A percentile compares a stretch with the other conserved stretches of the same genome.
These are phyloP conservation scores for Xylocopa sonorina DNA, from an alignment of 1,140 invertebrate species.

Conservation along the genomic window DNA sequence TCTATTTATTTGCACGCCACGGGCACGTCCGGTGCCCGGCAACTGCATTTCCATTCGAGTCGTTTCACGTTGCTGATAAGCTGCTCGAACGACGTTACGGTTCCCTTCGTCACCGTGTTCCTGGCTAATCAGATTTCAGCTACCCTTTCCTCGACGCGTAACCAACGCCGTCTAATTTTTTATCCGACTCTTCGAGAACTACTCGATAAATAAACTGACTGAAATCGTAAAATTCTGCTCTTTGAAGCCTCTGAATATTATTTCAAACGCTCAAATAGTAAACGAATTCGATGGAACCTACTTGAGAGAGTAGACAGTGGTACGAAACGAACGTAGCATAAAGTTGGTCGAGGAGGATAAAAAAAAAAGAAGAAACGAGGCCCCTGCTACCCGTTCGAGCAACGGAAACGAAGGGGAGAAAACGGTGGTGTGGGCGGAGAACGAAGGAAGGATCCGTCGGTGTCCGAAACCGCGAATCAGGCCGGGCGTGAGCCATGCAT, in stretches of 20 bases:
- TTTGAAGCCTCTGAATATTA: too few relatives aligned
- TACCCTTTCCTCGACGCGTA: not conserved
- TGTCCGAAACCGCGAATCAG: constrained; percentile 57
- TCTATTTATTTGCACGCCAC: constrained; percentile 22
- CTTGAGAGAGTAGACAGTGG: too few relatives aligned
- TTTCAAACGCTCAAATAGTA: too few relatives aligned
- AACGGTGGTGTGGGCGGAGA: not conserved
- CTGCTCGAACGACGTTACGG: not conserved
- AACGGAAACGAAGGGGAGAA: not conserved
- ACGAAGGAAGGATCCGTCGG: constrained; percentile 36
- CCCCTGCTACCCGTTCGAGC: too few relatives aligned
- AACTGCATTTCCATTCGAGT: not conserved
- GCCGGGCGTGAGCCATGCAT: constrained; percentile 62
- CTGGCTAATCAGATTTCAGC: not conserved
- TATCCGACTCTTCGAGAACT: too few relatives aligned
- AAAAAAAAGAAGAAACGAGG: not conserved
- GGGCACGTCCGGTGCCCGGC: not conserved
- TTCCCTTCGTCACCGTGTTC: not conserved
- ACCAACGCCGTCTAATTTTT: too few relatives aligned
- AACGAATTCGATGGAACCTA: too few relatives aligned
- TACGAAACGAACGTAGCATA: too few relatives aligned
- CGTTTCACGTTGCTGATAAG: not conserved
- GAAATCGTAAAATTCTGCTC: too few relatives aligned
- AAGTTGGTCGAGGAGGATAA: too few relatives aligned
- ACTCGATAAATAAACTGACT: too few relatives aligned